These are phyloP conservation scores for Netelia inedita DNA, from an alignment of 2,888 invertebrate species.

Conservation along the genomic window DNA sequence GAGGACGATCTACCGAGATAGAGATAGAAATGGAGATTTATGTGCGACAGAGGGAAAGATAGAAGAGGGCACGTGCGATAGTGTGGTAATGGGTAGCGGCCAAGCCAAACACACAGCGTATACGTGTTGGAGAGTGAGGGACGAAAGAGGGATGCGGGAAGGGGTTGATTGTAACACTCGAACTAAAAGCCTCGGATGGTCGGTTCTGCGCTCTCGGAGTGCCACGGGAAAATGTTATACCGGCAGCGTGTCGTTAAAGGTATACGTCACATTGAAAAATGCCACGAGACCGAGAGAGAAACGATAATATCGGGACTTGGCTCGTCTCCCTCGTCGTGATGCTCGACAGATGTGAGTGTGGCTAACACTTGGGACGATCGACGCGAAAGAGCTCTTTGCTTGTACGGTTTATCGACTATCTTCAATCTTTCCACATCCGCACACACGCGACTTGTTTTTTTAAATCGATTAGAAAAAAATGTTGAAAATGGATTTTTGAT, in stretches of 20 bases:
- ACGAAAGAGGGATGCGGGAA: constrained; percentile 2
- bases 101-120: constrained; percentile 47
- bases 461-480: neutral
- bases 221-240: neutral
- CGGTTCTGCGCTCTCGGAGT: neutral
- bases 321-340: constrained; percentile 32
- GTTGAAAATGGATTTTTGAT: constrained; percentile 10
- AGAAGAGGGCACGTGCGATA: constrained; percentile 19
- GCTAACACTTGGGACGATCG: constrained; percentile 23
- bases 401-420: constrained; percentile 4
- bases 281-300: constrained; percentile 6
- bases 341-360: constrained; percentile 27
- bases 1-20: too few relatives aligned
- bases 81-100: constrained; percentile 38
- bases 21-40: neutral
- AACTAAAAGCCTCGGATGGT: constrained; percentile 57
- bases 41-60: neutral
- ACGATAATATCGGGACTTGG: constrained; percentile 41
- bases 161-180: constrained; percentile 52
- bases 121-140: constrained; percentile 21
- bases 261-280: constrained; percentile 35
- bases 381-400: constrained; percentile 37
- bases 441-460: neutral
- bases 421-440: neutral
- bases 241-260: neutral